Conservation (phyloP, 2,888 invertebrate species). For the Tenthredo amoena region DNA sequence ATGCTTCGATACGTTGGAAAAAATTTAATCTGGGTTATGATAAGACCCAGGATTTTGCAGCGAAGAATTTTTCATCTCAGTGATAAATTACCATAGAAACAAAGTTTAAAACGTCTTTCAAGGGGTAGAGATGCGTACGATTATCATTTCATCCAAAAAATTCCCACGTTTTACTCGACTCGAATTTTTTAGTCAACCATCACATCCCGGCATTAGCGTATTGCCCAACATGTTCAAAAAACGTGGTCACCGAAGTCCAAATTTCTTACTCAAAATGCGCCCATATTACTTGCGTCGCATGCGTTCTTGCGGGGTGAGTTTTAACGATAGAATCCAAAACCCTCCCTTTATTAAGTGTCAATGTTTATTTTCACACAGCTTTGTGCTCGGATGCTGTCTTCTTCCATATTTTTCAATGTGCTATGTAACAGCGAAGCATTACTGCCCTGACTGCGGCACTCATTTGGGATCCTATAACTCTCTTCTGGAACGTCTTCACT, state of each 20-base stretch:
- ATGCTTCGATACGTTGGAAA: background rate
- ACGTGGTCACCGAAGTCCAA: slow-evolving; percentile 19
- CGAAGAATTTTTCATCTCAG: background rate
- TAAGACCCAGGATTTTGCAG: background rate
- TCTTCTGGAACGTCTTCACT: slow-evolving; percentile 1
- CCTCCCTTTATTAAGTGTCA: background rate
- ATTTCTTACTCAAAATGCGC: slow-evolving; percentile 42
- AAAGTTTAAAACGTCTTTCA: background rate
- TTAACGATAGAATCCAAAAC: background rate
- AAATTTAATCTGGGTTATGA: background rate
- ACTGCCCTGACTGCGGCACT: slow-evolving; percentile 24
- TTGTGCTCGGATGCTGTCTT: slow-evolving; percentile 37
- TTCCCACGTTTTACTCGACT: background rate
- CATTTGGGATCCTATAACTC: slow-evolving; percentile 37
- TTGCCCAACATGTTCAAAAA: slow-evolving; percentile 23
- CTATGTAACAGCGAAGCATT: slow-evolving; percentile 41
- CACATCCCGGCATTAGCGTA: slow-evolving; percentile 24
- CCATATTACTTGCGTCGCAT: slow-evolving; percentile 20
- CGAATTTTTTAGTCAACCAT: slow-evolving; percentile 20
- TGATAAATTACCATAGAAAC: background rate
- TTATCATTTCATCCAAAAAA: background rate
- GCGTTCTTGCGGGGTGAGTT: slow-evolving; percentile 7
- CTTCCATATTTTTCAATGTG: slow-evolving; percentile 50
- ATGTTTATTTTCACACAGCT: slow-evolving; percentile 2
- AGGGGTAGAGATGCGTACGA: background rate